A percentile compares a stretch with the other conserved stretches of the same genome.
Evolutionary conservation across 2,888 invertebrate genomes (phyloP).

Genomic region (Emmelina monodactyla): DNA sequence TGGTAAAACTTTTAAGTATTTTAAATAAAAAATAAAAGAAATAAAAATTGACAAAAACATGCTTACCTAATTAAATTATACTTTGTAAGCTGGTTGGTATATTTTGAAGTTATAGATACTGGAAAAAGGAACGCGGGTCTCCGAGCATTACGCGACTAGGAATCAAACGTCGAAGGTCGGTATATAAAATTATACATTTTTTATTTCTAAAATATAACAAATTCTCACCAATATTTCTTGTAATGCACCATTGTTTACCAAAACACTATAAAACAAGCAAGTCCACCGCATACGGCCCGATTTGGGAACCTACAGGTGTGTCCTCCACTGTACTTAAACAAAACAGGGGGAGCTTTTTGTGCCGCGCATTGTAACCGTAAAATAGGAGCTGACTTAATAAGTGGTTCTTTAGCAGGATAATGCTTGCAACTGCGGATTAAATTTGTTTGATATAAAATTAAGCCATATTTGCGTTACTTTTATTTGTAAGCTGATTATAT

Average conservation of each 20-base stretch:
- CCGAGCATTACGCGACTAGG: no score
- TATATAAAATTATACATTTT: neutral
- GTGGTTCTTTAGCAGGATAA: slow-evolving; percentile 48
- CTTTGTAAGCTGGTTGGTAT: no score
- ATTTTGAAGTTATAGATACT: no score
- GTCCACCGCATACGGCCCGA: slow-evolving; percentile 40
- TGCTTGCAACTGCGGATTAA: slow-evolving; percentile 31
- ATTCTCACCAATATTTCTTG: slow-evolving; percentile 5
- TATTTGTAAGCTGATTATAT: no score
- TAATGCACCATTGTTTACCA: slow-evolving; percentile 18
- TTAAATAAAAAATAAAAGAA: no score
- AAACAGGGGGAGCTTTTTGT: slow-evolving; percentile 44
- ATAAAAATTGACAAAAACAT: no score
- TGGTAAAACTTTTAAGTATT: no score
- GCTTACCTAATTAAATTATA: no score
- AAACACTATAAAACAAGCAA: slow-evolving; percentile 22
- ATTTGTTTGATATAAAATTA: no score
- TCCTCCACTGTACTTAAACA: slow-evolving; percentile 17
- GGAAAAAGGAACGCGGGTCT: no score
- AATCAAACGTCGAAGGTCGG: no score
- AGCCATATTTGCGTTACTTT: no score
- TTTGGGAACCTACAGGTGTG: slow-evolving; percentile 58
- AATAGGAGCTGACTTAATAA: slow-evolving; percentile 52
- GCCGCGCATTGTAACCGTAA: slow-evolving; percentile 41
- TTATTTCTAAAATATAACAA: neutral